Conservation (phyloP, 2,113 vertebrate genomes). For the Nannobrachium achirus region DNA sequence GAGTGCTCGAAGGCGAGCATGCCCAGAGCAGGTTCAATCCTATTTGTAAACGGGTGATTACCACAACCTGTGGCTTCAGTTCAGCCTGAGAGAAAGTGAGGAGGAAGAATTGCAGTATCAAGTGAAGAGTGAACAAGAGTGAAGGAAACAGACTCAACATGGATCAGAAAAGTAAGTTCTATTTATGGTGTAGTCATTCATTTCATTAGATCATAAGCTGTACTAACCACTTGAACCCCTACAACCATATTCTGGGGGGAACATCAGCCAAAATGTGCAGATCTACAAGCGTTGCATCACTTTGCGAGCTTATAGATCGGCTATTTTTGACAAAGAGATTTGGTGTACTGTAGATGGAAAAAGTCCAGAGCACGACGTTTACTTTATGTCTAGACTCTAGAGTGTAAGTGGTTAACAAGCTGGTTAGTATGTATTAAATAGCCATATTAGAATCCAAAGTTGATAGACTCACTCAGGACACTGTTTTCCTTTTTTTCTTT, state of each 20-base stretch:
- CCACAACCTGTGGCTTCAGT: slow-evolving; percentile 56
- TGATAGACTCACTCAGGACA: slow-evolving; percentile 4
- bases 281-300: too few relatives aligned
- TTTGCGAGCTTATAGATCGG: too few relatives aligned
- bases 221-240: background rate
- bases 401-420: slow-evolving; percentile 20
- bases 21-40: slow-evolving; percentile 58
- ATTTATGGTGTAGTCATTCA: slow-evolving; percentile 21
- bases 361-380: too few relatives aligned
- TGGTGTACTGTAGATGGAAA: too few relatives aligned
- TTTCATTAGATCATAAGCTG: background rate
- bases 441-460: background rate
- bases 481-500: too few relatives aligned
- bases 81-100: slow-evolving; percentile 21
- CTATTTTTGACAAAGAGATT: too few relatives aligned
- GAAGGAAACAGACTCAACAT: slow-evolving; percentile 55
- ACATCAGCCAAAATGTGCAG: too few relatives aligned
- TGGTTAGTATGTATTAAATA: slow-evolving; percentile 17
- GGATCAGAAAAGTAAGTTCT: slow-evolving; percentile 62
- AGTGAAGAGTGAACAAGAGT: slow-evolving; percentile 40
- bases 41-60: slow-evolving; percentile 68
- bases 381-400: too few relatives aligned
- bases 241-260: too few relatives aligned
- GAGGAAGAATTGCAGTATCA: slow-evolving; percentile 23
- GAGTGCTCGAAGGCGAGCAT: slow-evolving; percentile 38